A percentile compares a stretch with the other conserved stretches of the same genome.
These are phyloP conservation scores for Halocynthia roretzi DNA, from an alignment of 23 tunicate species.

Conservation along the genomic window DNA sequence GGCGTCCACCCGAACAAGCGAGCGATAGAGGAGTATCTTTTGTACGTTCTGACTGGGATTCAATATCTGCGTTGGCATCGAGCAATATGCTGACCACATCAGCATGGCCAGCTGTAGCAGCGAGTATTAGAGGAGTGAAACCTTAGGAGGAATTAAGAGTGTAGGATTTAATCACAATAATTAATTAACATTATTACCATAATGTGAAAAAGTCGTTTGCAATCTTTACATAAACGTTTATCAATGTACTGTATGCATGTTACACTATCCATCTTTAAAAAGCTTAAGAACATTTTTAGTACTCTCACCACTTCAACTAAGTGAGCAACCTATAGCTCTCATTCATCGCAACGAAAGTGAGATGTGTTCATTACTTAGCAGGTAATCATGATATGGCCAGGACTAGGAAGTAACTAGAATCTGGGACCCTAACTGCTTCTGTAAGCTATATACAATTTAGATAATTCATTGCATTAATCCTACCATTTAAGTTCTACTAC, in stretches of 20 bases:
- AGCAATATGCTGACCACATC: slow-evolving; percentile 55
- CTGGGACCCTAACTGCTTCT: too few relatives aligned
- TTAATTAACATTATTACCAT: neutral
- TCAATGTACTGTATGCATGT: neutral
- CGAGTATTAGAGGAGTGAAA: slow-evolving; percentile 94
- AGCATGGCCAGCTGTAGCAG: slow-evolving; percentile 95
- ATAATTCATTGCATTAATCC: neutral
- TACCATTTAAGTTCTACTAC: neutral
- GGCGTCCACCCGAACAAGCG: slow-evolving; percentile 97
- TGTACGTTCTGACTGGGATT: slow-evolving; percentile 93
- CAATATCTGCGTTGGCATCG: slow-evolving; percentile 90
- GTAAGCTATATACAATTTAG: neutral
- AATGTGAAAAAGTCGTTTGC: neutral
- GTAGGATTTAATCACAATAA: neutral
- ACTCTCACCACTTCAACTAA: too few relatives aligned
- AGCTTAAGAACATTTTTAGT: neutral
- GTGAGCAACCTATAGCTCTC: too few relatives aligned
- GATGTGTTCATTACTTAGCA: too few relatives aligned
- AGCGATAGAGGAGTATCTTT: slow-evolving; percentile 98
- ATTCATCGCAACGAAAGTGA: too few relatives aligned
- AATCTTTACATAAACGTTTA: neutral
- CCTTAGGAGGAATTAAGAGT: slow-evolving; percentile 27
- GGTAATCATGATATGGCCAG: too few relatives aligned
- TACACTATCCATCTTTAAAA: neutral
- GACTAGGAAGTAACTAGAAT: too few relatives aligned